These are phyloP conservation scores for Darevskia mixta DNA, from an alignment of 2,797 vertebrate genomes.

Conservation along the genomic window DNA sequence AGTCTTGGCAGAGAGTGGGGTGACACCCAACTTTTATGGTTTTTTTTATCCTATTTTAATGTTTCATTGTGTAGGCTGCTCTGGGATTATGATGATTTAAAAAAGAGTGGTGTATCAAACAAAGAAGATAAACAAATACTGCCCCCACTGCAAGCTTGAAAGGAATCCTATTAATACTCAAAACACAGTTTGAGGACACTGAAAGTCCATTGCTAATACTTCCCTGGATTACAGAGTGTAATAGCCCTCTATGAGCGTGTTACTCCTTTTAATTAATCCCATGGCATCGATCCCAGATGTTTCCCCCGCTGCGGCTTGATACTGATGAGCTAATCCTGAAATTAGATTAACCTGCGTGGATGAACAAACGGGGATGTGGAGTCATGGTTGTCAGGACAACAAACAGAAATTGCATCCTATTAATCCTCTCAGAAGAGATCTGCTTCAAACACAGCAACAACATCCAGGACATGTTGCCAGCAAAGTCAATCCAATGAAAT, in stretches of 20 bases:
- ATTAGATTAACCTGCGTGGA: constrained; percentile 53
- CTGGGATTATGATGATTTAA: too few species aligned
- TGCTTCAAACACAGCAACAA: constrained; percentile 18
- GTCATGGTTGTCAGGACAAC: constrained; percentile 58
- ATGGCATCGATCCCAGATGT: constrained; percentile 20
- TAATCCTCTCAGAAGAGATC: constrained; percentile 33
- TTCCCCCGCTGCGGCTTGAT: neutral
- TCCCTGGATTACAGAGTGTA: neutral
- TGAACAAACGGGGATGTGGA: constrained; percentile 45
- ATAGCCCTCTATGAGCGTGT: fast-evolving
- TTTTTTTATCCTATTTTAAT: too few species aligned
- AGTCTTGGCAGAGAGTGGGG: too few species aligned
- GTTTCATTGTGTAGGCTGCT: too few species aligned
- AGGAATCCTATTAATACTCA: neutral
- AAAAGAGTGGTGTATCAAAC: too few species aligned
- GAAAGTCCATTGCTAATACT: neutral
- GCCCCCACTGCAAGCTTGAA: neutral
- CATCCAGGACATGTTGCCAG: constrained; percentile 30
- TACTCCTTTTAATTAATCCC: constrained; percentile 6
- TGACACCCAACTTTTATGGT: too few species aligned
- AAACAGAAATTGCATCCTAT: constrained; percentile 51
- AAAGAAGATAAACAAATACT: too few species aligned
- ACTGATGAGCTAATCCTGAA: constrained; percentile 57
- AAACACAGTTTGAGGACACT: neutral
- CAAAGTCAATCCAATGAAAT: constrained; percentile 12